A percentile compares a stretch with the other conserved stretches of the same genome.
phyloP scores from a whole-genome alignment of 2,113 vertebrate genomes.

The Leptosomus discolor region DNA sequence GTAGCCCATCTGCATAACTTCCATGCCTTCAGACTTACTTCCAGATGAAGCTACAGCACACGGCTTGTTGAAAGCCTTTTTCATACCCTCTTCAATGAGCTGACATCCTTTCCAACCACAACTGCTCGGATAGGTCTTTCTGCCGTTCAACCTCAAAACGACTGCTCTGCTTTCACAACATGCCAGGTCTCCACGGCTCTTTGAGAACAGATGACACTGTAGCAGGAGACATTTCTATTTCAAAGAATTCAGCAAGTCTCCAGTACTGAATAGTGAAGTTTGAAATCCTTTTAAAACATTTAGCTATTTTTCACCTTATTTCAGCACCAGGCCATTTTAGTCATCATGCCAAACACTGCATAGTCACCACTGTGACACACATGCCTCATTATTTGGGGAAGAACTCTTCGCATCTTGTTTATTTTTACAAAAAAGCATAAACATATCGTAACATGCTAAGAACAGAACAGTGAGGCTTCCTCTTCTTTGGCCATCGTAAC shows the following conservation, averaged over 20 bases:
- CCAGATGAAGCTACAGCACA: background rate
- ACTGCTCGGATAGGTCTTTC: background rate
- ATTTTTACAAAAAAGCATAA: background rate
- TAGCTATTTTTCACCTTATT: background rate
- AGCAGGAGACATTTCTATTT: background rate
- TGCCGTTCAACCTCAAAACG: background rate
- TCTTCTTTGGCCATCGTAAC: background rate
- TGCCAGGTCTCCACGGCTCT: background rate
- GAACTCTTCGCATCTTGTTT: background rate
- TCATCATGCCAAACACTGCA: background rate
- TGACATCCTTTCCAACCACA: background rate
- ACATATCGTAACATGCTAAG: background rate
- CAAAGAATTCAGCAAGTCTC: background rate
- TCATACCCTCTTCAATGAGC: background rate
- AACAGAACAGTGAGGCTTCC: background rate
- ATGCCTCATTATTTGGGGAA: background rate
- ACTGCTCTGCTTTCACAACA: background rate
- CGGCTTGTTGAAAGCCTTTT: background rate
- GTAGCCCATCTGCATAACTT: background rate
- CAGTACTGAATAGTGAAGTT: background rate
- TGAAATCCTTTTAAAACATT: background rate
- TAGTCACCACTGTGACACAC: background rate
- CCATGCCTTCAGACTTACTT: background rate
- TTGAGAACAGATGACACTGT: background rate
- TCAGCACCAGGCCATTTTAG: background rate